Evolutionary conservation across 2,797 vertebrate genomes (phyloP).

Genomic region (Thunnus albacares): DNA sequence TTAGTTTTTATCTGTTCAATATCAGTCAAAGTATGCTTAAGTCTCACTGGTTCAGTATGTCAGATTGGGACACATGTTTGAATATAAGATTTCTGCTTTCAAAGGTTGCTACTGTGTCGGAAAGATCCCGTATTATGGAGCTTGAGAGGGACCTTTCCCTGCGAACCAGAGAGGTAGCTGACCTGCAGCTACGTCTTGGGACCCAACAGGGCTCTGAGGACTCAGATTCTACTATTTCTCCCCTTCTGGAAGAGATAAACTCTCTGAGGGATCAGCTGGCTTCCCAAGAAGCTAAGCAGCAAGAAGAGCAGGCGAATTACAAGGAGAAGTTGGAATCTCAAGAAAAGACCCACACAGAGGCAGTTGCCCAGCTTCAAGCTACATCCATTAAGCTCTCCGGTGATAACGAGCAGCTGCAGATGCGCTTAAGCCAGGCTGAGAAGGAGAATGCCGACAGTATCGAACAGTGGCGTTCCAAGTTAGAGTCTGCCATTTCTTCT

Average conservation of each 20-base stretch:
- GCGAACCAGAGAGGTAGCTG: conserved; percentile 90
- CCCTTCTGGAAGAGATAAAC: conserved; percentile 91
- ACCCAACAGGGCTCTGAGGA: conserved; percentile 83
- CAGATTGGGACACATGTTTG: conserved; percentile 37
- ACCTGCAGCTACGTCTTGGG: conserved; percentile 90
- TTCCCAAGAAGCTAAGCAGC: conserved; percentile 82
- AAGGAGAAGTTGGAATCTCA: conserved; percentile 86
- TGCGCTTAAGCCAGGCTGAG: conserved; percentile 89
- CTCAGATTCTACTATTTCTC: conserved; percentile 82
- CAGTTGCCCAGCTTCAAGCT: conserved; percentile 86
- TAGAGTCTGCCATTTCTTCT: conserved; percentile 88
- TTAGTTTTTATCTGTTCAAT: conserved; percentile 2
- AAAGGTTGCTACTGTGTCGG: conserved; percentile 97
- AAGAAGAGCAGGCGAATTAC: conserved; percentile 83
- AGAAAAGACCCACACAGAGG: conserved; percentile 87
- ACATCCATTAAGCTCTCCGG: conserved; percentile 87
- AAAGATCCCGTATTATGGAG: conserved; percentile 98
- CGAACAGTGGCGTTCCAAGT: conserved; percentile 91
- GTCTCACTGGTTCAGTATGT: conserved; percentile 15
- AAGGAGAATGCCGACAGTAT: conserved; percentile 89
- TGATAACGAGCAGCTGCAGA: conserved; percentile 91
- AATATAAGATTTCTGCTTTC: conserved; percentile 69
- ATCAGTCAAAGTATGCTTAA: conserved; percentile 6
- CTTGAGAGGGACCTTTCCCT: conserved; percentile 92
- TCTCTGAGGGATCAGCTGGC: conserved; percentile 90